Evolutionary conservation across 2,888 invertebrate species (phyloP), one percentile per base, ranked within the genome.

Genomic region (Tholera decimalis): DNA sequence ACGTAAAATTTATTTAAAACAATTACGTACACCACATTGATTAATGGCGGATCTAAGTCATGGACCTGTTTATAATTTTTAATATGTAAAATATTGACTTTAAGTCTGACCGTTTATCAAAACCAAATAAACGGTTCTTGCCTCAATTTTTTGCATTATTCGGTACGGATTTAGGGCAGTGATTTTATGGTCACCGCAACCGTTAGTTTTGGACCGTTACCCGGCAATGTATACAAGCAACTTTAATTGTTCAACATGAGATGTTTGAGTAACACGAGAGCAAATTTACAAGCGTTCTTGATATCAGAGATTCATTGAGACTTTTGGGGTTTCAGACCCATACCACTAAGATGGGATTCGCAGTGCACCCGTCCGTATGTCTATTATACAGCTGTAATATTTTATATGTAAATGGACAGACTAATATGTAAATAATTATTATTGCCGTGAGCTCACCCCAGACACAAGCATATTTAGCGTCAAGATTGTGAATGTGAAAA

Each of bases 141-240:
- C 13, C 22, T 44, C 43, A 50, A 20, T 37, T 30, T 44, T 44
- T 47, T 46, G 18, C 20, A 47, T 15, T 28, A 22, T n/a, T 41
- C 33, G 33, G 15, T n/a, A 39, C 33, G 33, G 33, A 22, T 46
- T 9, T 51, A 59, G 58, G 47, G 30, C 41, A 65, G 44, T 39
- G 44, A 51, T 59, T 66, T 54, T 66, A 71, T 66, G 49, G 65
- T 62, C 51, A 44, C 24, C n/a, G 30, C 35, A 28, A 43, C 58
- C 67, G 59, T 75, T 66, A 66, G 7, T 35, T 63, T 59, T 55
- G 55, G 50, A 28, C 57, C 66, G 79, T 75, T 54, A 57, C 9
- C 22, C 24, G 43, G 46, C 30, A 24, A 30, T n/a, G 35, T 44
- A 46, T 39, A 71, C 53, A 47, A 62, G 22, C 55, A 35, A 53